phyloP scores from a whole-genome alignment of 2,888 invertebrate genomes.

The Papilio gigon region DNA sequence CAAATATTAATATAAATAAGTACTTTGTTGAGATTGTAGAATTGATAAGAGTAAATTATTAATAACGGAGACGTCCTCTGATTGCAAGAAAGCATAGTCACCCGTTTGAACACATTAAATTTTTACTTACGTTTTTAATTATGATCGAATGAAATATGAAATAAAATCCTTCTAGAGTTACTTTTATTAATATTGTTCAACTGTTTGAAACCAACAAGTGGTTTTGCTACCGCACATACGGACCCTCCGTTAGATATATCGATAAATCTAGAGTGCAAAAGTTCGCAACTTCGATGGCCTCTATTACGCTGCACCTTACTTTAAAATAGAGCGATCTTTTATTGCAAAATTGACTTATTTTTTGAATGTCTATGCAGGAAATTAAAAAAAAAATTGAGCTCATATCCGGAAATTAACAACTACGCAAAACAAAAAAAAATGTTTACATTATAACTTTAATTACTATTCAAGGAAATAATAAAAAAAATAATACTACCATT shows the following conservation, averaged over 20 bases:
- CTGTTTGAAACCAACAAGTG: neutral
- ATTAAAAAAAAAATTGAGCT: neutral
- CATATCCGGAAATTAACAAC: neutral
- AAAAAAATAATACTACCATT: neutral
- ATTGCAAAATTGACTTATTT: neutral
- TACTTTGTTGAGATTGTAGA: neutral
- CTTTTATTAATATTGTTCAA: neutral
- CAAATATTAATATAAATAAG: neutral
- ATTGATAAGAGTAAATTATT: neutral
- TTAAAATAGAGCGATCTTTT: neutral
- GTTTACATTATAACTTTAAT: constrained; percentile 1
- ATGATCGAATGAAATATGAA: neutral
- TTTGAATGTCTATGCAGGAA: neutral
- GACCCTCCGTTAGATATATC: neutral
- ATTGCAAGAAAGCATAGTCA: neutral
- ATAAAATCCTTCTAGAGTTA: neutral
- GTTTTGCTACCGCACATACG: neutral
- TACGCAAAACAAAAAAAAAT: neutral
- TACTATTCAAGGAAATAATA: constrained; percentile 4
- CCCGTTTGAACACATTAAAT: no score
- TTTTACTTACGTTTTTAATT: no score
- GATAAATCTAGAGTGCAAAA: neutral
- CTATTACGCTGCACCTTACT: neutral
- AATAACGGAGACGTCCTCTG: neutral
- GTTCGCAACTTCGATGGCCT: neutral